Base-by-base conservation (phyloP, 2,797 vertebrate species). In the Eospalax fontanierii region DNA sequence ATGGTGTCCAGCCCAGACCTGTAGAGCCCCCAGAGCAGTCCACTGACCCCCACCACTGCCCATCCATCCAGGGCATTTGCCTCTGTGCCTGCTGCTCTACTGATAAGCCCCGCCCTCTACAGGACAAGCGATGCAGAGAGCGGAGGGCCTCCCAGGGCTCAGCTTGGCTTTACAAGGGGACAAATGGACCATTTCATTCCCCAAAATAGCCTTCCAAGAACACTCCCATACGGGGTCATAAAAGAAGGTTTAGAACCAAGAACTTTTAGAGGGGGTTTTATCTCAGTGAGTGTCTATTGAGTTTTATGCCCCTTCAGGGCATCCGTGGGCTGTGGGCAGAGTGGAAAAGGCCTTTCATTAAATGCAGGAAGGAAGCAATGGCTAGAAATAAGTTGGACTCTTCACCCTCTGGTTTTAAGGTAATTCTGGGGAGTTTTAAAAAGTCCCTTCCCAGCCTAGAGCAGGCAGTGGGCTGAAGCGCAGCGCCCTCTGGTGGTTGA, bases 221-320 rank as follows among this genome's bases (percentile, higher is more conserved):
- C 83, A 94, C 71, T 84, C 81, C 83, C 92, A 63, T 14, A 9
- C 0, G 7, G 75, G 19, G 57, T 90, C 63, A 59, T 95, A 95
- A 94, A 95, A 87, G 84, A 93, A 97, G 79, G 92, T 93, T 96
- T 84, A 88, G 89, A 92, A 96, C 74, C 54, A 84, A 81, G 90
- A 95, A 90, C 88, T 93, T 96, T 85, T 75, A 95, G 82, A 76
- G 57, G 75, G 46, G 28, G 59, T 94, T 97, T 95, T 75, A 88
- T 89, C 61, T 96, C 89, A 0, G 2, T 65, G 70, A 85, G 21
- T 78, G 59, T 92, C 92, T 91, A n/a, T 89, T 82, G 91, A 96
- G 87, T 88, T 95, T 96, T 94, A 96, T 46, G 57, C 74, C 66
- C 70, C 89, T 95, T 95, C 79, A 30, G 96, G 91, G 87, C 73